phyloP scores from a whole-genome alignment of 1,140 invertebrate genomes.

The Gryllus bimaculatus region DNA sequence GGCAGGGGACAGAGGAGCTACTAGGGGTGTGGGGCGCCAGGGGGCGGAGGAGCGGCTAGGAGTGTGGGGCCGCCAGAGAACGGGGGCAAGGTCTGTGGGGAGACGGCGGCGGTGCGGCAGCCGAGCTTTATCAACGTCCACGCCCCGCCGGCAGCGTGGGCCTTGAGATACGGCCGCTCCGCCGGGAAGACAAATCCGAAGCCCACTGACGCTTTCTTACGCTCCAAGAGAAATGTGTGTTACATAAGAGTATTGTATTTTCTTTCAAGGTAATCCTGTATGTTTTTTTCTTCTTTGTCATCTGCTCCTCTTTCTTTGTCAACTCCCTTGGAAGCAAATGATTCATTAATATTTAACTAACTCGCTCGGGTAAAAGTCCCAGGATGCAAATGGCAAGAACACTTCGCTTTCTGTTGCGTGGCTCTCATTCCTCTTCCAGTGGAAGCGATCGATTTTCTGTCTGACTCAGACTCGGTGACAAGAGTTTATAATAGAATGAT shows the following conservation, averaged over 20 bases:
- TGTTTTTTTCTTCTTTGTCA: background rate
- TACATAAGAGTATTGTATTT: background rate
- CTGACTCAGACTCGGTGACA: too few relatives aligned
- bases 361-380: too few relatives aligned
- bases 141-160: background rate
- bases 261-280: background rate
- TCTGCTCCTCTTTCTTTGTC: background rate
- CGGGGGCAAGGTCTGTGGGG: too few relatives aligned
- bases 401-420: background rate
- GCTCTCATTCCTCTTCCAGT: too few relatives aligned
- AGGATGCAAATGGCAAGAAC: background rate
- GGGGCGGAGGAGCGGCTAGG: too few relatives aligned
- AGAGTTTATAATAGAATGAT: too few relatives aligned
- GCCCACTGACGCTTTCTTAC: background rate
- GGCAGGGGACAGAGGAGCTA: too few relatives aligned
- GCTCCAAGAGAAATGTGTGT: background rate
- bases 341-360: background rate
- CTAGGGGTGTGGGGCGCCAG: too few relatives aligned
- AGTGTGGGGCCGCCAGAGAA: too few relatives aligned
- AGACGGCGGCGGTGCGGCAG: too few relatives aligned
- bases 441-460: too few relatives aligned
- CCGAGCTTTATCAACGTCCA: background rate
- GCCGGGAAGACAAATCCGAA: background rate
- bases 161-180: background rate
- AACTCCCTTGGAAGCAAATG: background rate